Conservation (phyloP, 2,888 invertebrate genomes). For the Athalia cordata region DNA sequence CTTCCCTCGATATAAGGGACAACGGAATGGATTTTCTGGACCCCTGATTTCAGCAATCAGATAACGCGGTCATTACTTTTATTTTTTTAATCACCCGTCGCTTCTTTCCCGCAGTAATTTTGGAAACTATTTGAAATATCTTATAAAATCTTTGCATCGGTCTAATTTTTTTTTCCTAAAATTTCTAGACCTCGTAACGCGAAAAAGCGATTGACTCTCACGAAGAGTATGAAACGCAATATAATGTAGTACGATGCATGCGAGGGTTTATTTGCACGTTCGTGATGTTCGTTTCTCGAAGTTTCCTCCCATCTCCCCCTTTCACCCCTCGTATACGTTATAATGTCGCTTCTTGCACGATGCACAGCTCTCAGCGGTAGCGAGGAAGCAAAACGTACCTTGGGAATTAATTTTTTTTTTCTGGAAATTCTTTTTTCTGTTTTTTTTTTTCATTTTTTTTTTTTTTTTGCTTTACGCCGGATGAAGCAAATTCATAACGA, state of each 20-base stretch:
- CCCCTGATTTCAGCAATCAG: slow-evolving; percentile 52
- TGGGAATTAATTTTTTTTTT: slow-evolving; percentile 36
- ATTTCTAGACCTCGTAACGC: too few species aligned
- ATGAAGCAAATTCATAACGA: slow-evolving; percentile 44
- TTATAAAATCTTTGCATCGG: too few species aligned
- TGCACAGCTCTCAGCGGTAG: not conserved
- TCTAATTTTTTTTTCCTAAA: too few species aligned
- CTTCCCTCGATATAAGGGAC: not conserved
- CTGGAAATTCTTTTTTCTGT: not conserved
- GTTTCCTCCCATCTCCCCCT: not conserved
- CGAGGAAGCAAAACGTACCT: not conserved
- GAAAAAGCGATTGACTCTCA: too few species aligned
- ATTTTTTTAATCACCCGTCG: slow-evolving; percentile 50
- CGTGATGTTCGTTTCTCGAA: slow-evolving; percentile 26
- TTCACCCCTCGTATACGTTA: not conserved
- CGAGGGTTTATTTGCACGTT: slow-evolving; percentile 37
- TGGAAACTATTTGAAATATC: too few species aligned
- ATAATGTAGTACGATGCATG: not conserved
- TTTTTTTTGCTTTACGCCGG: slow-evolving; percentile 9
- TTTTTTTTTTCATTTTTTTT: not conserved
- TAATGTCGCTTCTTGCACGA: slow-evolving; percentile 41
- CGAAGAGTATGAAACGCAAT: too few species aligned
- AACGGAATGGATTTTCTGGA: slow-evolving; percentile 42
- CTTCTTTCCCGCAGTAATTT: not conserved
- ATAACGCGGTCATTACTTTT: slow-evolving; percentile 53